phyloP scores from a whole-genome alignment of 1,140 invertebrate species.

The Ceratoteleas bidentatus region DNA sequence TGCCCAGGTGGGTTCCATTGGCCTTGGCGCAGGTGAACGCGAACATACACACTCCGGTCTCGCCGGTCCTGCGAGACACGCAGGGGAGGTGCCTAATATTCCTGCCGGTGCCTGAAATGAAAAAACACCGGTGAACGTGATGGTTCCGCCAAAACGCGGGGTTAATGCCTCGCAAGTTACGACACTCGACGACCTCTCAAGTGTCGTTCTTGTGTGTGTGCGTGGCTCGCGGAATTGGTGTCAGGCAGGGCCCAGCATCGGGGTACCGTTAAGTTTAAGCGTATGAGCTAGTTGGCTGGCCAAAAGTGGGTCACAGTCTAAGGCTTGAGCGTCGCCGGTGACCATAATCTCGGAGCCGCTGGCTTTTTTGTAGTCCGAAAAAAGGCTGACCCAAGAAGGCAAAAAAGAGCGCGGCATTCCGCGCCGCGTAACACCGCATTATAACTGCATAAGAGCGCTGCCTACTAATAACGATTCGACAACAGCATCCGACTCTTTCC shows the following conservation, averaged over 20 bases:
- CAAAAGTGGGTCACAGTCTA: slow-evolving; percentile 77
- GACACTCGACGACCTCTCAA: not conserved
- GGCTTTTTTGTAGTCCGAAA: slow-evolving; percentile 27
- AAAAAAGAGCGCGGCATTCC: slow-evolving; percentile 31
- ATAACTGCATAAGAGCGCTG: slow-evolving; percentile 16
- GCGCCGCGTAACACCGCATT: slow-evolving; percentile 22
- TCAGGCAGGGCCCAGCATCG: slow-evolving; percentile 74
- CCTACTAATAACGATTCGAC: slow-evolving; percentile 11
- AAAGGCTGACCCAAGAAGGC: not conserved
- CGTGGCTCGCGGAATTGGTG: slow-evolving; percentile 71
- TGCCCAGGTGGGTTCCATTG: slow-evolving; percentile 94
- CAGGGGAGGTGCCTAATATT: slow-evolving; percentile 94
- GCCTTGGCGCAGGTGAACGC: slow-evolving; percentile 95
- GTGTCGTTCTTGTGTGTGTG: slow-evolving; percentile 17
- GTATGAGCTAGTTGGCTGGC: slow-evolving; percentile 76
- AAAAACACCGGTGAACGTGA: slow-evolving; percentile 48
- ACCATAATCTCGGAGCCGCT: slow-evolving; percentile 54
- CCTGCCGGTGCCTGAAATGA: slow-evolving; percentile 86
- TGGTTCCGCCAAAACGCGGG: too few relatives aligned
- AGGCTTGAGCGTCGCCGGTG: slow-evolving; percentile 71
- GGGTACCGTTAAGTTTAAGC: slow-evolving; percentile 77
- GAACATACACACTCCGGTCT: slow-evolving; percentile 95
- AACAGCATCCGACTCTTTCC: slow-evolving; percentile 17
- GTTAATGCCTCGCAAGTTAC: too few relatives aligned
- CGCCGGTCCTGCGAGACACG: slow-evolving; percentile 88